These are phyloP conservation scores for Ascidia mentula DNA, from an alignment of 23 tunicate species.

Conservation along the genomic window DNA sequence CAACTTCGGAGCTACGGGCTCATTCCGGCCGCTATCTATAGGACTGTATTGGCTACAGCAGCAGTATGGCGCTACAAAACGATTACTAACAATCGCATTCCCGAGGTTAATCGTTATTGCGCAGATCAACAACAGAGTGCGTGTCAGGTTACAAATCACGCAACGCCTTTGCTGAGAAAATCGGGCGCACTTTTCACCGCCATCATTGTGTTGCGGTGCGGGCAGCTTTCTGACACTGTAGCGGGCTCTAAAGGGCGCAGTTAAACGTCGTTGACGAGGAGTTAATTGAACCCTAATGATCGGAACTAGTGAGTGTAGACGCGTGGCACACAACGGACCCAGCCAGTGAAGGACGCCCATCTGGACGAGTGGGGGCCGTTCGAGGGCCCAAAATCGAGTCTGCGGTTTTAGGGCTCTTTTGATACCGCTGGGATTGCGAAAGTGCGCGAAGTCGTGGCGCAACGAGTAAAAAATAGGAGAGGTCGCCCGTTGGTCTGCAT, in stretches of 20 bases:
- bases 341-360: neutral
- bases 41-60: too few relatives aligned
- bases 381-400: neutral
- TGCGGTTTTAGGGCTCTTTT: neutral
- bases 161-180: slow-evolving; percentile 1
- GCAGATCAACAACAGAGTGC: neutral
- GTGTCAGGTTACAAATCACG: neutral
- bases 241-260: too few relatives aligned
- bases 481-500: too few relatives aligned
- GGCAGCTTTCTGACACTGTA: neutral
- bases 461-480: too few relatives aligned
- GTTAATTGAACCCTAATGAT: slow-evolving; percentile 1
- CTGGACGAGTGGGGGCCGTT: neutral
- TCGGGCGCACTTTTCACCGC: neutral
- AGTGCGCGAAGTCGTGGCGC: neutral
- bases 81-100: neutral
- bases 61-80: neutral
- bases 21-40: neutral
- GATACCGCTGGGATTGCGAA: neutral
- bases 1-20: neutral
- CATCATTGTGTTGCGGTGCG: neutral
- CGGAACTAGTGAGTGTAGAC: neutral
- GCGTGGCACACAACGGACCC: neutral
- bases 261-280: neutral
- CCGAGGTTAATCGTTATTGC: slow-evolving; percentile 6